Evolutionary conservation across 2,113 vertebrate species (phyloP).

Genomic region (Heterotilapia buettikoferi): DNA sequence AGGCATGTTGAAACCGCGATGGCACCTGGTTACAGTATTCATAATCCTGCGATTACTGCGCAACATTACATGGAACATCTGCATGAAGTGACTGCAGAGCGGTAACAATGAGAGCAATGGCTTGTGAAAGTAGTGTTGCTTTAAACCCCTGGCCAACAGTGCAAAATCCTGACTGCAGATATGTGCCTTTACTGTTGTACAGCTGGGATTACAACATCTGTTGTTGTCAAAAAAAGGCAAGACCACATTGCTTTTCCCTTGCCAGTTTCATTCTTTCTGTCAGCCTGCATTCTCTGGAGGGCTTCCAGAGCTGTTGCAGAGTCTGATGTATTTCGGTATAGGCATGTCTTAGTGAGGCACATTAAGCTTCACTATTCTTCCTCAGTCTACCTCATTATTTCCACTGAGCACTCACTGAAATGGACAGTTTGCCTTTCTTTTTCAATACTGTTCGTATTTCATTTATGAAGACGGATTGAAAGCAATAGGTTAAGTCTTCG

Average conservation of each 20-base stretch:
- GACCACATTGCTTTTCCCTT: slow-evolving; percentile 23
- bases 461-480: neutral
- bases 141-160: slow-evolving; percentile 43
- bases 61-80: slow-evolving; percentile 33
- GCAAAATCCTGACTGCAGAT: slow-evolving; percentile 13
- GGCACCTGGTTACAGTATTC: slow-evolving; percentile 9
- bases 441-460: neutral
- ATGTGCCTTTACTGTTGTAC: slow-evolving; percentile 22
- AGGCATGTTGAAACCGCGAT: neutral
- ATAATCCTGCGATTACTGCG: slow-evolving; percentile 42
- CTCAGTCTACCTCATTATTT: slow-evolving; percentile 17
- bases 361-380: slow-evolving; percentile 9
- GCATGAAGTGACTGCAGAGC: slow-evolving; percentile 15
- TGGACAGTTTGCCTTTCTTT: neutral
- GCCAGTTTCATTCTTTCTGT: slow-evolving; percentile 17
- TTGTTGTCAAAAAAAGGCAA: slow-evolving; percentile 25
- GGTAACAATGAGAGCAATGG: slow-evolving; percentile 48
- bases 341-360: neutral
- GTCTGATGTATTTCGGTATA: slow-evolving; percentile 10
- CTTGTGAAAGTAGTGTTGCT: slow-evolving; percentile 47
- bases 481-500: neutral
- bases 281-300: slow-evolving; percentile 22
- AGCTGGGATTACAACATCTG: slow-evolving; percentile 57
- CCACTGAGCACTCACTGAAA: neutral
- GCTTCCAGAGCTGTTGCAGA: slow-evolving; percentile 3